phyloP scores from a whole-genome alignment of 2,113 vertebrate genomes.

The Anseranas semipalmata region DNA sequence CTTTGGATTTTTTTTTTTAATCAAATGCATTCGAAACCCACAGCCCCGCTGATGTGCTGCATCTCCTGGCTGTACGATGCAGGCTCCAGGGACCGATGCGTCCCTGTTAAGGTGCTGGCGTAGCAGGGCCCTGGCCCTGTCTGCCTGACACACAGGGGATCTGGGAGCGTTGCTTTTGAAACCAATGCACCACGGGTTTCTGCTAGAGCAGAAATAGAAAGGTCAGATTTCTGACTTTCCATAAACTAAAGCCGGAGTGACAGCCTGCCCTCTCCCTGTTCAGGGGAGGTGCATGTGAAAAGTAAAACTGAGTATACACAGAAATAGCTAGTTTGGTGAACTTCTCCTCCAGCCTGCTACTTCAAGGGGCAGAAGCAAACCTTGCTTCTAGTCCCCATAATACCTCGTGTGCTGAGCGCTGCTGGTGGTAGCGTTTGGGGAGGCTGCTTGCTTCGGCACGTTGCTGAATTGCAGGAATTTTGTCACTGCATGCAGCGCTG shows the following conservation, averaged over 20 bases:
- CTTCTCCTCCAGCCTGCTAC: not conserved
- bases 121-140: not conserved
- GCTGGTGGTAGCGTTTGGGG: not conserved
- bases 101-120: not conserved
- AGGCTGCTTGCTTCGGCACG: not conserved
- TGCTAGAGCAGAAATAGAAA: not conserved
- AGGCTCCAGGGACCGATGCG: rapidly evolving
- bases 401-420: rapidly evolving
- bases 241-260: not conserved
- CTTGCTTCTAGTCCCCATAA: not conserved
- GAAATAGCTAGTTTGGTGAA: not conserved
- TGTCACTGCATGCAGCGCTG: not conserved
- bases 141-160: not conserved
- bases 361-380: rapidly evolving
- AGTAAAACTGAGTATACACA: rapidly evolving
- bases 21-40: not conserved
- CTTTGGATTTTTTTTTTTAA: not conserved
- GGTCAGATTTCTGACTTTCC: not conserved
- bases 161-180: not conserved
- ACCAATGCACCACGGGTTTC: not conserved
- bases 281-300: rapidly evolving
- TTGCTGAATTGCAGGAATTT: not conserved
- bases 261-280: not conserved
- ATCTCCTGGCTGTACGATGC: rapidly evolving
- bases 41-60: not conserved